These are phyloP conservation scores for Ptychochromis oligacanthus DNA, from an alignment of 2,113 vertebrate species.

Conservation along the genomic window DNA sequence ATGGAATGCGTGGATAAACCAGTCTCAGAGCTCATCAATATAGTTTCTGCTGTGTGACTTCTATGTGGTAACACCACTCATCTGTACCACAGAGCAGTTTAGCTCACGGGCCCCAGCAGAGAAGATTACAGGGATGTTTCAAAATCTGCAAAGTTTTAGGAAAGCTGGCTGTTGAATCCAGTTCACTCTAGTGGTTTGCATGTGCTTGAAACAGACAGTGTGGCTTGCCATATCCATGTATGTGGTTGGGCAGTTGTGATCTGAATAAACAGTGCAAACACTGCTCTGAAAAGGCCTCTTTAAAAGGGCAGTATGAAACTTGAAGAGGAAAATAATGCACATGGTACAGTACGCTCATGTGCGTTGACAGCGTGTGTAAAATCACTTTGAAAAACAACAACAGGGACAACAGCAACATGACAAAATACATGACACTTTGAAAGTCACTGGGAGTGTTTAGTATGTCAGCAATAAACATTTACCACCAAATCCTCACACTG, in stretches of 20 bases:
- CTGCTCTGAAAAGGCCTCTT: neutral
- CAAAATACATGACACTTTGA: neutral
- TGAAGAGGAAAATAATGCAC: neutral
- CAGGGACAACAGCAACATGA: neutral
- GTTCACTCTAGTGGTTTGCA: neutral
- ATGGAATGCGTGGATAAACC: constrained; percentile 27
- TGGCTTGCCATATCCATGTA: constrained; percentile 15
- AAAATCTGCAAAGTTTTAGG: neutral
- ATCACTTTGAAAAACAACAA: neutral
- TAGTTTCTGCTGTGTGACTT: constrained; percentile 33
- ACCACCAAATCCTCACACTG: neutral
- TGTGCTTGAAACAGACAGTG: constrained; percentile 24
- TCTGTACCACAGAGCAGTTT: neutral
- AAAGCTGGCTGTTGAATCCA: constrained; percentile 7
- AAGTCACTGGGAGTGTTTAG: neutral
- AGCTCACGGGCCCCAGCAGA: neutral
- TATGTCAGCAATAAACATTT: neutral
- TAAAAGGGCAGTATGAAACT: neutral
- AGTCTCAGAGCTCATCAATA: constrained; percentile 42
- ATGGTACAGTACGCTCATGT: neutral
- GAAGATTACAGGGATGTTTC: constrained; percentile 4
- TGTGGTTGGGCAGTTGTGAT: constrained; percentile 20
- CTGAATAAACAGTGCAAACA: neutral
- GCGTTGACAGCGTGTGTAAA: neutral
- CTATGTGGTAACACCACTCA: constrained; percentile 33